Evolutionary conservation across 2,797 vertebrate species (phyloP).

Genomic region (Pachyuromys duprasi): DNA sequence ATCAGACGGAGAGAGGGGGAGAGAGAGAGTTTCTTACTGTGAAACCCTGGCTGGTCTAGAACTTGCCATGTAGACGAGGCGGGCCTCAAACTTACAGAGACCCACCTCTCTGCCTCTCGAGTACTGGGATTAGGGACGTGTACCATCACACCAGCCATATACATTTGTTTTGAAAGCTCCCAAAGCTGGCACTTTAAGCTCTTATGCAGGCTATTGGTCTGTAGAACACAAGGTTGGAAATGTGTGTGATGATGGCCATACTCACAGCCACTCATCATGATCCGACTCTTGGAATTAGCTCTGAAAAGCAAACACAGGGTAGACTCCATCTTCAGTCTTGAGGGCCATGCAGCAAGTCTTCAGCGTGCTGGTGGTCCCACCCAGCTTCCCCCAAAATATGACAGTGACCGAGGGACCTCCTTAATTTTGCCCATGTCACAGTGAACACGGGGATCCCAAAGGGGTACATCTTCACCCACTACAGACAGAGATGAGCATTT

Average conservation of each 20-base stretch:
- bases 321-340: not conserved
- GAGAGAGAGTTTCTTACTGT: not conserved
- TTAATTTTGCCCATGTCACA: not conserved
- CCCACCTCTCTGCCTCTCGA: not conserved
- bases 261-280: accelerated
- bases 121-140: not conserved
- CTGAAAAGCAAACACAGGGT: not conserved
- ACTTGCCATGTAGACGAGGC: not conserved
- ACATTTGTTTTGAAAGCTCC: not conserved
- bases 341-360: not conserved
- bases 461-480: not conserved
- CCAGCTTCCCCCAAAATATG: not conserved
- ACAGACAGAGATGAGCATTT: not conserved
- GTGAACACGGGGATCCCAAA: not conserved
- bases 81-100: not conserved
- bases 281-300: not conserved
- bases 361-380: not conserved
- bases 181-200: not conserved
- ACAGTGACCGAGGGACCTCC: not conserved
- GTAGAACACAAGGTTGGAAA: not conserved
- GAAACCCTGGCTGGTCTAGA: not conserved
- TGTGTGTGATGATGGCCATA: not conserved
- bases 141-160: not conserved
- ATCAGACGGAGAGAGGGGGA: not conserved
- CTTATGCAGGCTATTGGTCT: not conserved